Percentiles rank a stretch among this genome's conserved stretches.
Conservation (phyloP, 2,113 vertebrate genomes). For the Grantiella picta region DNA sequence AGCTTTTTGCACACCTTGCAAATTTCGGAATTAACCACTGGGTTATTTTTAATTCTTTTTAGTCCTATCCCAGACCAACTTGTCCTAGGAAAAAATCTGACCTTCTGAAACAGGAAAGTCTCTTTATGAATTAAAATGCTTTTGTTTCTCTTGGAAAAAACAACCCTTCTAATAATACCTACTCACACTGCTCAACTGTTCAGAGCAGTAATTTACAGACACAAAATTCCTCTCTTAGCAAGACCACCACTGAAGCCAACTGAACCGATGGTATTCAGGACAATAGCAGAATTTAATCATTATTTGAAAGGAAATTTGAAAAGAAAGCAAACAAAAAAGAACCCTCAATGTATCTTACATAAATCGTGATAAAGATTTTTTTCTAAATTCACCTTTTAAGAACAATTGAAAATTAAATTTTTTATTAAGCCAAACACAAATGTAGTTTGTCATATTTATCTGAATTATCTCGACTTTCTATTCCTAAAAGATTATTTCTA, state of each 20-base stretch:
- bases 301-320: neutral
- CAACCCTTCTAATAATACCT: neutral
- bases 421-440: neutral
- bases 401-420: neutral
- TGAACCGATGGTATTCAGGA: neutral
- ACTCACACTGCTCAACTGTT: neutral
- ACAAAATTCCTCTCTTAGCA: neutral
- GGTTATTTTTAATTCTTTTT: neutral
- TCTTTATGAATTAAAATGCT: neutral
- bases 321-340: neutral
- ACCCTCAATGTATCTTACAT: rapidly evolving
- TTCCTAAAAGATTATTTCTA: neutral
- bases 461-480: neutral
- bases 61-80: neutral
- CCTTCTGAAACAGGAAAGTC: neutral
- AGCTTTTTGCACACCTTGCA: neutral
- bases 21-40: neutral
- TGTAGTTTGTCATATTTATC: neutral
- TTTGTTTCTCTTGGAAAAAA: neutral
- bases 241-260: neutral
- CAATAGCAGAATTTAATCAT: neutral
- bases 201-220: neutral
- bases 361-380: neutral
- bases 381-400: neutral
- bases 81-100: neutral